These are phyloP conservation scores for Hippoglossus stenolepis DNA, from an alignment of 2,113 vertebrate genomes.

Conservation along the genomic window DNA sequence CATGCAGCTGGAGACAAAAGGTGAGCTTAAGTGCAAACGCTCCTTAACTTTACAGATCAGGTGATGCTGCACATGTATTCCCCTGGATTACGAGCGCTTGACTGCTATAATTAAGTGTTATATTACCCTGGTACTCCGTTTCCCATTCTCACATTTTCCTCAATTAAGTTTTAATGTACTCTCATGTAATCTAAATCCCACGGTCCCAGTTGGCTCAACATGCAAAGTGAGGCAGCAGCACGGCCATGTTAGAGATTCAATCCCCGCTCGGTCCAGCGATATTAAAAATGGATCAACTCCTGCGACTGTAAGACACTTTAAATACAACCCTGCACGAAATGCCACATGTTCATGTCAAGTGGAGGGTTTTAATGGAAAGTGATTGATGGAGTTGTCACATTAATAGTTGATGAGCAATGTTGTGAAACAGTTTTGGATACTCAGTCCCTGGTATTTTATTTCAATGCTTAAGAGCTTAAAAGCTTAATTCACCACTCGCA, in stretches of 20 bases:
- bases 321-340: constrained; percentile 30
- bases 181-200: constrained; percentile 39
- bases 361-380: constrained; percentile 47
- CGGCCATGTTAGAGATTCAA: constrained; percentile 13
- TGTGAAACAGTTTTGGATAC: constrained; percentile 44
- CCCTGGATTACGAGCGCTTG: constrained; percentile 4
- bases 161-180: constrained; percentile 52
- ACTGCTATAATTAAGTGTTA: constrained; percentile 31
- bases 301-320: constrained; percentile 45
- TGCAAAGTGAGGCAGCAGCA: constrained; percentile 5
- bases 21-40: constrained; percentile 18
- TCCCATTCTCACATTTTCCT: constrained; percentile 6
- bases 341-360: constrained; percentile 39
- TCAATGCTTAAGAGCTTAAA: constrained; percentile 8
- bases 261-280: neutral
- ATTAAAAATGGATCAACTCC: neutral
- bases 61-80: neutral
- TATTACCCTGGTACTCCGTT: constrained; percentile 1
- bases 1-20: constrained; percentile 21
- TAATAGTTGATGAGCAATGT: constrained; percentile 50
- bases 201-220: constrained; percentile 19
- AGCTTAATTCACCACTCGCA: neutral
- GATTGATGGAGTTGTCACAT: constrained; percentile 55
- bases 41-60: neutral
- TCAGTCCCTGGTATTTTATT: constrained; percentile 25